Evolutionary conservation across 2,888 invertebrate genomes (phyloP), one percentile per base, ranked within the genome.

Genomic region (Caenorhabditis doughertyi): DNA sequence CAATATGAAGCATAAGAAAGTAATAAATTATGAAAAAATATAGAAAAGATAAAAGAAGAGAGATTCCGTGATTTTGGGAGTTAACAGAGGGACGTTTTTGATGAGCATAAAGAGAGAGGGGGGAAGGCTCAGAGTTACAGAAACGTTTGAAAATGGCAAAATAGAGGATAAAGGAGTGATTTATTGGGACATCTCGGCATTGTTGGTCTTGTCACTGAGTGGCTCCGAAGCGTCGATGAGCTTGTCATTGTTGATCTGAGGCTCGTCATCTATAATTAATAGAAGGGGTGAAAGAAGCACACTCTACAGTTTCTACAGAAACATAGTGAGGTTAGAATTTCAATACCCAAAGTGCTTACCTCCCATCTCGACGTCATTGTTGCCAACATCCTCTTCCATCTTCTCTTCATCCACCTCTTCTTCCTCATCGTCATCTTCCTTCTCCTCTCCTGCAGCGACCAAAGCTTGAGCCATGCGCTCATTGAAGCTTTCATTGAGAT

Each of bases 401-500:
- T 56, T 5, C 29, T 39, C 55, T 25, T 39, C 44, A 51, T 53
- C 35, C 21, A n/a, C 56, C 29, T 25, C 53, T n/a, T 42, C 42
- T 51, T 67, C 47, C 18, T 56, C 39, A n/a, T n/a, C n/a, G n/a
- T n/a, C n/a, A n/a, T 55, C 62, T 25, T 51, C 51, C 21, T 51
- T 51, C 23, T 32, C 27, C n/a, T 44, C 8, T 9, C 49, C 13
- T 0, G 62, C 58, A 25, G 55, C 39, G 1, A 11, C 72, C 16
- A 83, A 25, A 11, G 70, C 79, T 1, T 79, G 53, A 0, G 71
- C 47, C 21, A 76, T 51, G 4, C 71, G 65, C 47, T 71, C 76
- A 18, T 80, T 83, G 58, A 83, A 73, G 53, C 77, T 79, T 35
- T 76, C 79, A 35, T 84, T 79, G 5, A 86, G 64, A 81, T 86